These are phyloP conservation scores for Gerris lacustris DNA, from an alignment of 2,888 invertebrate genomes.

Conservation along the genomic window DNA sequence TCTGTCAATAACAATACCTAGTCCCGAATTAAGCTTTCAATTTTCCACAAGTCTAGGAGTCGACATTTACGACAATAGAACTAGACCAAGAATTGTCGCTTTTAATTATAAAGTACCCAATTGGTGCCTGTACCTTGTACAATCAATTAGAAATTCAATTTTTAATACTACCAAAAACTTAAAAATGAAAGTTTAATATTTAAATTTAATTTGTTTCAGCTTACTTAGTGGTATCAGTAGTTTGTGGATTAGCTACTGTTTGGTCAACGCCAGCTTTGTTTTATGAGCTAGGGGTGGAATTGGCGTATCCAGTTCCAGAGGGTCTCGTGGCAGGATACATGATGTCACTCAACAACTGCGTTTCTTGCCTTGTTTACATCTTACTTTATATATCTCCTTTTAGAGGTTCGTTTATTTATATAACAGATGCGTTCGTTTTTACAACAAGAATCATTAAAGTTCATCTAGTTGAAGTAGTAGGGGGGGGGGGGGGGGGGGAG, in stretches of 20 bases:
- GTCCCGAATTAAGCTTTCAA: no score
- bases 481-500: no score
- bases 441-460: not conserved
- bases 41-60: no score
- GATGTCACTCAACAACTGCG: slow-evolving; percentile 31
- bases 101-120: no score
- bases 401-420: slow-evolving; percentile 1
- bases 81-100: no score
- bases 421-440: not conserved
- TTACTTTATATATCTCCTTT: slow-evolving; percentile 23
- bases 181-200: no score
- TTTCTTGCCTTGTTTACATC: slow-evolving; percentile 23
- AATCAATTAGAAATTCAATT: no score
- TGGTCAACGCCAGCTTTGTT: slow-evolving; percentile 34
- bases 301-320: slow-evolving; percentile 35
- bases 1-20: no score
- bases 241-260: slow-evolving; percentile 32
- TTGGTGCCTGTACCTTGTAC: no score
- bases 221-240: slow-evolving; percentile 31
- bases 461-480: no score
- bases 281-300: slow-evolving; percentile 34
- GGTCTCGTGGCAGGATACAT: slow-evolving; percentile 35
- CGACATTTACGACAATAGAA: no score
- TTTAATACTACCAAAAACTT: no score
- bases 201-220: not conserved